Evolutionary conservation across 2,888 invertebrate species (phyloP).

Genomic region (Xanthia togata): DNA sequence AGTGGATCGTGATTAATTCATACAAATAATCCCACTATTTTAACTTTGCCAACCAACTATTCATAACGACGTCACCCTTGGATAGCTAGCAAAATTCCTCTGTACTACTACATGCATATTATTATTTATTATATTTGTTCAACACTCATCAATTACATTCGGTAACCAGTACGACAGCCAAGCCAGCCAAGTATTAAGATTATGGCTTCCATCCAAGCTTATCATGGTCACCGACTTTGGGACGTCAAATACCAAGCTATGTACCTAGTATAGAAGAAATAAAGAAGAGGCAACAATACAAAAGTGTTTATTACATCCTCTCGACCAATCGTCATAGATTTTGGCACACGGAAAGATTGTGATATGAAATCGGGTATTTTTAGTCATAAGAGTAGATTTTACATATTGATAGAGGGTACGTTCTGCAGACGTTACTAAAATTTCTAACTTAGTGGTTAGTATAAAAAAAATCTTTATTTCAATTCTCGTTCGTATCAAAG

Average conservation of each 20-base stretch:
- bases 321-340: neutral
- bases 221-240: neutral
- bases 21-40: neutral
- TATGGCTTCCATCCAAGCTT: conserved; percentile 32
- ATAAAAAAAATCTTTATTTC: neutral
- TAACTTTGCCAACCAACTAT: neutral
- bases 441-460: too few species aligned
- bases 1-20: too few species aligned
- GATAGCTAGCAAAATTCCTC: neutral
- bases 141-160: conserved; percentile 15
- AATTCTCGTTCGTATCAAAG: conserved; percentile 3
- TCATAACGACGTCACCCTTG: too few species aligned
- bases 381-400: too few species aligned
- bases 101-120: neutral
- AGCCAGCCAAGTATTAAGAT: conserved; percentile 20
- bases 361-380: neutral
- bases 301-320: neutral
- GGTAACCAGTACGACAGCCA: conserved; percentile 9
- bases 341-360: neutral
- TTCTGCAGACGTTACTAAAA: too few species aligned
- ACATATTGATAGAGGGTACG: neutral
- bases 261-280: neutral
- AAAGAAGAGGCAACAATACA: neutral
- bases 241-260: neutral
- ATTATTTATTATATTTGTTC: neutral